Evolutionary conservation across 2,797 vertebrate species (phyloP), one percentile per base, ranked within the genome.

Genomic region (Adelosebastes latens): DNA sequence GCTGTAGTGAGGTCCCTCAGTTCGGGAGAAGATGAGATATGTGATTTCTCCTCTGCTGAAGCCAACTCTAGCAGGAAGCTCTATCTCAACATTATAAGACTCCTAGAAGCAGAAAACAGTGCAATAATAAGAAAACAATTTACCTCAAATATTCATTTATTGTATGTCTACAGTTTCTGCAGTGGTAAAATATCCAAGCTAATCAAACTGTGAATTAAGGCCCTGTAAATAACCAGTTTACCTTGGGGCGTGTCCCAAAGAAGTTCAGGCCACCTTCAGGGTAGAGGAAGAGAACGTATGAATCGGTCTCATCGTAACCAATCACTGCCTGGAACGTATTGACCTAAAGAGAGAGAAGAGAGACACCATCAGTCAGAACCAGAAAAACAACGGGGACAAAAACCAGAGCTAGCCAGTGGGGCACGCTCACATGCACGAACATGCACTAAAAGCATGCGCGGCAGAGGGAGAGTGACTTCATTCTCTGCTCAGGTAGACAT

Each of bases 311-410:
- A 20, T 97, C 92, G 1, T 96, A 99, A 20, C 96, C 97, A 67
- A 99, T 80, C n/a, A 97, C 97, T 0, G 94, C 96, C 92, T 99
- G 98, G 95, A 99, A 99, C 2, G 98, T 99, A 87, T 99, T 99
- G 72, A 96, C 89, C 98, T 99, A 88, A 1, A 77, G 56, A 59
- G 31, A 88, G 24, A 60, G 27, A 81, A 49, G 2, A 58, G 22
- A 67, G 34, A 80, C 46, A 24, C 25, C 1, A 11, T 53, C 8
- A 70, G 71, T 64, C 20, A 25, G 14, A 60, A 36, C 2, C 16
- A 16, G 34, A 80, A 34, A 27, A 46, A 67, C n/a, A 42, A 36
- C 12, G 13, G 1, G 5, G 27, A 27, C 9, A 39, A 14, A 29
- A 52, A 36, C 11, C 14, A 27, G 25, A 27, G 27, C 27, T 27